Conservation (phyloP, 1,140 invertebrate species). For the Drosophila lacertosa region DNA sequence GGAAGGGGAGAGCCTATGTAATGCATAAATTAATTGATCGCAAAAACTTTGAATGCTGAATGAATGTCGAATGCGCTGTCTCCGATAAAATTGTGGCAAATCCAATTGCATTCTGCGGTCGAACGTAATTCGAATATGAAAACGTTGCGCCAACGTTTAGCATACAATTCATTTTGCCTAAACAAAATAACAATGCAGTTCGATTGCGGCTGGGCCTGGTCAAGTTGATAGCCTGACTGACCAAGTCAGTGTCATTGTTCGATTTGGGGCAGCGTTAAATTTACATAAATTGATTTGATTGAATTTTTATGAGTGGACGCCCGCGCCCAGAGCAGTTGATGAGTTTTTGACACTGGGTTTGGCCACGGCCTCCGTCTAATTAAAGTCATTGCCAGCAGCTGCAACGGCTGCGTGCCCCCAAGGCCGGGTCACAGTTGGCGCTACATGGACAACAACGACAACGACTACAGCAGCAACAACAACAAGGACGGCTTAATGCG, state of each 20-base stretch:
- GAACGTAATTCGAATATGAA: slow-evolving; percentile 34
- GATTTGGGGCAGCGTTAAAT: slow-evolving; percentile 71
- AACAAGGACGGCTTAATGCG: slow-evolving; percentile 61
- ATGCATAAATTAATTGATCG: slow-evolving; percentile 78
- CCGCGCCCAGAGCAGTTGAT: slow-evolving; percentile 38
- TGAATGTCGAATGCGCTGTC: slow-evolving; percentile 48
- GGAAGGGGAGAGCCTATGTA: slow-evolving; percentile 48
- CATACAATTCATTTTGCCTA: slow-evolving; percentile 72
- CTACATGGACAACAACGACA: slow-evolving; percentile 57
- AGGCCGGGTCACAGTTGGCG: slow-evolving; percentile 74
- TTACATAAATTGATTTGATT: slow-evolving; percentile 83
- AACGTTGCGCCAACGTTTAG: slow-evolving; percentile 53
- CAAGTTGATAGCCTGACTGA: slow-evolving; percentile 23
- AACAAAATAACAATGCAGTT: slow-evolving; percentile 75
- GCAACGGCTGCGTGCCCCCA: slow-evolving; percentile 35
- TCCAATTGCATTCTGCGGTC: slow-evolving; percentile 4
- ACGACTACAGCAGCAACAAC: slow-evolving; percentile 1
- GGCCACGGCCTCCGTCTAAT: too few species aligned
- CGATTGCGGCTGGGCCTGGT: background rate
- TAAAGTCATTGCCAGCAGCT: slow-evolving; percentile 76
- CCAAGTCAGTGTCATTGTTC: slow-evolving; percentile 22
- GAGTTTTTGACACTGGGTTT: slow-evolving; percentile 53
- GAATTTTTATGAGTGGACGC: slow-evolving; percentile 74
- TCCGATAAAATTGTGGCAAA: slow-evolving; percentile 42
- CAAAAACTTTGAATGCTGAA: slow-evolving; percentile 66